phyloP scores from a whole-genome alignment of 2,888 invertebrate genomes.

The Lordiphosa fenestrarum region DNA sequence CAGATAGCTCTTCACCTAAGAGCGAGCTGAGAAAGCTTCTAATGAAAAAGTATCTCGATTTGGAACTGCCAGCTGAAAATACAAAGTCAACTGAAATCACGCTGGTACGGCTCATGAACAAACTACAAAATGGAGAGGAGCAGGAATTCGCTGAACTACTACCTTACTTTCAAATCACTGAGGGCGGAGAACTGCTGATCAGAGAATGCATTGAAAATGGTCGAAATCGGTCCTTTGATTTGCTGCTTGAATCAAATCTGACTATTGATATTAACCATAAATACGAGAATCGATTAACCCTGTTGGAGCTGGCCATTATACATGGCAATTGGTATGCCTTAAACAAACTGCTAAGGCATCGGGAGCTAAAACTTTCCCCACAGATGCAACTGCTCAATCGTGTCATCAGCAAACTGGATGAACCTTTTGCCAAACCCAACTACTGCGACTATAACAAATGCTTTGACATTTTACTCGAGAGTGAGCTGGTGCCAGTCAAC shows the following conservation, averaged over 20 bases:
- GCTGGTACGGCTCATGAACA: constrained; percentile 77
- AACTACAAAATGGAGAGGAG: constrained; percentile 82
- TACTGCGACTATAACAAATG: constrained; percentile 83
- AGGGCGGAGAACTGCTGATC: constrained; percentile 55
- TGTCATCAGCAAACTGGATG: constrained; percentile 15
- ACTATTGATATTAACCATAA: no score
- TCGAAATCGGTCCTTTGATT: constrained; percentile 81
- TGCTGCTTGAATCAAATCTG: constrained; percentile 72
- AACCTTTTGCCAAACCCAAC: neutral
- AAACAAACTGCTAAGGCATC: constrained; percentile 75
- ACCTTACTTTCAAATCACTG: constrained; percentile 54
- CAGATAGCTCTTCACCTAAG: constrained; percentile 69
- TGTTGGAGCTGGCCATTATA: constrained; percentile 84
- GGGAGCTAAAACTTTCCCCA: constrained; percentile 81
- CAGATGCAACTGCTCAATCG: constrained; percentile 61
- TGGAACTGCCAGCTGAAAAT: constrained; percentile 1
- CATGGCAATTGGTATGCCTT: constrained; percentile 81
- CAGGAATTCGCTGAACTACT: constrained; percentile 82
- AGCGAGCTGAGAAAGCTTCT: constrained; percentile 67
- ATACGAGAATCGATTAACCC: constrained; percentile 80
- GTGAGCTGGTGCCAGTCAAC: constrained; percentile 83
- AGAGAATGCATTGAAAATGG: constrained; percentile 81
- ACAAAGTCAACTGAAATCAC: constrained; percentile 74
- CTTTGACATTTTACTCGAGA: constrained; percentile 83
- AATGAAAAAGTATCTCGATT: neutral